Evolutionary conservation across 2,797 vertebrate genomes (phyloP), one percentile per base, ranked within the genome.

Genomic region (Oryzias sinensis): DNA sequence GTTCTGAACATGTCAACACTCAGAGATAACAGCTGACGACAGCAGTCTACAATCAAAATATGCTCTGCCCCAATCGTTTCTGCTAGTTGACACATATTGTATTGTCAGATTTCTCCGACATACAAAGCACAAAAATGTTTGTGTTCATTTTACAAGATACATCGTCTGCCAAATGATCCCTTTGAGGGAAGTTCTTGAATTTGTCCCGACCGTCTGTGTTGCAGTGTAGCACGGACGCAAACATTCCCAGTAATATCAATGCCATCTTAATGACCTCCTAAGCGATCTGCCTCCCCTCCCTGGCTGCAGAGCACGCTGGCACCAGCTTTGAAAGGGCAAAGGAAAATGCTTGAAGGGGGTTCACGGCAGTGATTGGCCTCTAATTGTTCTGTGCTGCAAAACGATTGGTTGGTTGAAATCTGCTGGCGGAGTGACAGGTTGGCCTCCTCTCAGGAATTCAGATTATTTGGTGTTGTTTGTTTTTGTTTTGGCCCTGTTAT

Each of bases 391-490:
- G 45, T 43, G 43, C 54, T 65, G 44, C 14, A 1, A 56, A 49
- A 9, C 2, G 41, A 62, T 70, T 75, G 70, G 59, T 52, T 81
- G 74, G 46, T 58, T 65, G 53, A 29, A 68, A 50, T 42, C 49
- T 65, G 64, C 49, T 65, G 69, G 61, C 71, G 57, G 66, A 62
- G 55, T 9, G 5, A 42, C 20, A n/a, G 18, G 18, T 69, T 83
- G 78, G 74, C 80, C 76, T 55, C 52, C 58, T 49, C 2, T 13
- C 53, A 72, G 76, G 73, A 87, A 77, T 81, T 67, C 50, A 29
- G 57, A 69, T 75, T 72, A 79, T 78, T 82, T 33, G 0, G 74
- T 64, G 67, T 68, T 72, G 62, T 77, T 82, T 84, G 80, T 70
- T 73, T 54, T 33, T 86, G 70, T 73, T 77, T 74, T 68, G 73